Evolutionary conservation across 2,888 invertebrate genomes (phyloP).

Genomic region (Lissonota sp.): DNA sequence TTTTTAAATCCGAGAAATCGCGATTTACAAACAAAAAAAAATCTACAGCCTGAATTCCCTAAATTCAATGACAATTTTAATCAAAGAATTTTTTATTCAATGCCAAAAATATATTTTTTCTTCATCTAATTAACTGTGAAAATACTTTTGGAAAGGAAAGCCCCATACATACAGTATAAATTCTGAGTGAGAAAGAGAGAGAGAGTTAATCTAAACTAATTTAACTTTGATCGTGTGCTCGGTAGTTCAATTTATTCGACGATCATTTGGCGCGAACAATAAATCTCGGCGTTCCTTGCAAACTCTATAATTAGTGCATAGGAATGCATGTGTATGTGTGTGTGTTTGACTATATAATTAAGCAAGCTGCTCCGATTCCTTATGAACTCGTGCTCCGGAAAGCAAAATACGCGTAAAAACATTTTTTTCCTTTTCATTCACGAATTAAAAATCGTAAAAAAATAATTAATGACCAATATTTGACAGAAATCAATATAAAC

Average conservation of each 20-base stretch:
- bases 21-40: no score
- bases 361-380: slow-evolving; percentile 34
- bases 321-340: not conserved
- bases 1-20: no score
- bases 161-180: not conserved
- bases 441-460: not conserved
- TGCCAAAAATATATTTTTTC: no score
- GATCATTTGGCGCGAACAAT: slow-evolving; percentile 47
- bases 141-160: no score
- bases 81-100: no score
- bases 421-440: not conserved
- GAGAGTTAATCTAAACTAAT: slow-evolving; percentile 4
- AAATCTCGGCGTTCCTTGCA: slow-evolving; percentile 34
- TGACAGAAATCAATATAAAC: no score
- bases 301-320: slow-evolving; percentile 48
- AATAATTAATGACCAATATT: no score
- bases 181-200: not conserved
- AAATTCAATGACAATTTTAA: no score
- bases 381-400: slow-evolving; percentile 25
- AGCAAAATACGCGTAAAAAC: not conserved
- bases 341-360: slow-evolving; percentile 28
- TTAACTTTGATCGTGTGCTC: slow-evolving; percentile 18
- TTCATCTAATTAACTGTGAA: no score
- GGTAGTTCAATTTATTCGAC: slow-evolving; percentile 28
- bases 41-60: no score